Conservation (phyloP, 1,140 invertebrate genomes). For the Thalassaphorura encarpata region DNA sequence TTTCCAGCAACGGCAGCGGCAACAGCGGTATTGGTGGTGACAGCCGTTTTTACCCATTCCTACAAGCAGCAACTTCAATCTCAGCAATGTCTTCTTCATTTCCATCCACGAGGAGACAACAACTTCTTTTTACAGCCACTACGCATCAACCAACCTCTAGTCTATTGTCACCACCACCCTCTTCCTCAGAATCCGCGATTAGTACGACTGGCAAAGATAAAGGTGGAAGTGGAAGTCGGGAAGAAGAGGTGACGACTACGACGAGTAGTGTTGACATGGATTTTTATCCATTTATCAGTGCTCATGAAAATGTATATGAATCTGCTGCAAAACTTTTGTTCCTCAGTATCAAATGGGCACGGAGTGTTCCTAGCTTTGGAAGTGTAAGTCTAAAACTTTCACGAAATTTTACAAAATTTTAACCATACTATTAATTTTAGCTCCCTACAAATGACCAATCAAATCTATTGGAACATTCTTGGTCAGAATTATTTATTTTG, state of each 20-base stretch:
- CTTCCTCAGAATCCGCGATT: background rate
- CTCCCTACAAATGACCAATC: slow-evolving; percentile 59
- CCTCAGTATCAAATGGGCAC: slow-evolving; percentile 62
- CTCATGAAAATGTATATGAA: slow-evolving; percentile 55
- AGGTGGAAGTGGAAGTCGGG: background rate
- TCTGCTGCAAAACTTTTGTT: slow-evolving; percentile 66
- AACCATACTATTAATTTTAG: slow-evolving; percentile 35
- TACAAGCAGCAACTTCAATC: slow-evolving; percentile 35
- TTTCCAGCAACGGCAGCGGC: too few species aligned
- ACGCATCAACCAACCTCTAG: too few species aligned
- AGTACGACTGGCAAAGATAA: background rate
- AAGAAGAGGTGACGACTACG: slow-evolving; percentile 44
- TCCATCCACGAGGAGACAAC: too few species aligned
- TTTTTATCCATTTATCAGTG: slow-evolving; percentile 14
- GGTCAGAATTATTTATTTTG: slow-evolving; percentile 74
- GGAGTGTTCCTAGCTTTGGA: slow-evolving; percentile 47
- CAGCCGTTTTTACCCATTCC: too few species aligned
- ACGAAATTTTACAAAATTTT: background rate
- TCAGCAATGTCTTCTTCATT: slow-evolving; percentile 21
- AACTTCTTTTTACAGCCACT: too few species aligned
- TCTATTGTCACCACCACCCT: too few species aligned
- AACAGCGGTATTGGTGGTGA: too few species aligned
- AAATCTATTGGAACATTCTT: slow-evolving; percentile 61
- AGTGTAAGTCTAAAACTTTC: background rate
- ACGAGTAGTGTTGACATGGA: slow-evolving; percentile 29